Base-by-base conservation (phyloP, 2,888 invertebrate genomes). In the Stegana nigrithorax region DNA sequence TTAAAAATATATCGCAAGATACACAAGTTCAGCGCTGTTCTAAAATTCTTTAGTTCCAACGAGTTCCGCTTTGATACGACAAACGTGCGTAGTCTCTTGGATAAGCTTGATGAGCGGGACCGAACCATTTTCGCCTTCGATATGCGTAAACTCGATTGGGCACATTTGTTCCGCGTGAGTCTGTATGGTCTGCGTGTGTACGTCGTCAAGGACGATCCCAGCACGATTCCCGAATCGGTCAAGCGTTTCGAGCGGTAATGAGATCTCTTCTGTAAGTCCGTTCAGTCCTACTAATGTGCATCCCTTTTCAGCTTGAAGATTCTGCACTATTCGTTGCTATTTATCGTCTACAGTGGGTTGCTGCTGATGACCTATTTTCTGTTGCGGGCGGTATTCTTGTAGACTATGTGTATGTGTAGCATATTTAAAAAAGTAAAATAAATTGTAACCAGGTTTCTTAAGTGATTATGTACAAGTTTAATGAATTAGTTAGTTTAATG, bases 1-100 rank as follows among this genome's bases (percentile, higher is more conserved):
- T 86, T 94, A 78, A 92, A 91, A 76, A 90, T 93, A 62, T 95
- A 95, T 84, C 89, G 88, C 65, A 94, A 94, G 84, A 90, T 97
- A 60, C 92, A 94, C 84, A 93, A 92, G 83, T 92, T 95, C 70
- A 89, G 92, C 32, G 89, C 90, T n/a, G 91, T 92, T 0, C 83
- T 96, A 42, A 88, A 90, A 8, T 94, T 92, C 85, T 97, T 97
- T 86, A 90, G 91, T 65, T 90, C 89, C 12, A 87, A 90, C 45
- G 89, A 92, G 69, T 95, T 95, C 88, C 85, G 84, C 1, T 95
- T 94, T 82, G 88, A 89, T 58, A 92, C 92, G 71, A 86, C 88
- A 62, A 91, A 93, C 77, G 90, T 82, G 14, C 79, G 84, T 60
- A 68, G 73, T 1, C 78, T 89, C 39, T 87, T 86, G 82, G 73